phyloP scores from a whole-genome alignment of 2,797 vertebrate species.

The Clarias laeviceps region DNA sequence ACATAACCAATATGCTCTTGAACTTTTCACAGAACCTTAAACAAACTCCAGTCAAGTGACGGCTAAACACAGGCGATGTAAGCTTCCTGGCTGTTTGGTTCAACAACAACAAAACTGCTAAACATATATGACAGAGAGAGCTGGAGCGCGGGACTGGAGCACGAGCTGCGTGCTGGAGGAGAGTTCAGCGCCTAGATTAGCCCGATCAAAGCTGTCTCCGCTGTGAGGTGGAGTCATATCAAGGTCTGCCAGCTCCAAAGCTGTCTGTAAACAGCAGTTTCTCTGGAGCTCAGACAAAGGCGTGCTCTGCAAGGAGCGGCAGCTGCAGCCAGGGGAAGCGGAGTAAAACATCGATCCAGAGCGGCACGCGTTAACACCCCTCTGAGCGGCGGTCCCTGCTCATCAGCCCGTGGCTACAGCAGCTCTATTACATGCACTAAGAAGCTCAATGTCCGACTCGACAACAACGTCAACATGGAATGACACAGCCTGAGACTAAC shows the following conservation, averaged over 20 bases:
- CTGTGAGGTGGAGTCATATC: conserved; percentile 65
- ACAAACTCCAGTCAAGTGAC: background rate
- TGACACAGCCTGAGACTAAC: background rate
- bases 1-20: background rate
- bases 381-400: conserved; percentile 62
- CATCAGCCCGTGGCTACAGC: conserved; percentile 59
- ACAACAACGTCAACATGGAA: conserved; percentile 14
- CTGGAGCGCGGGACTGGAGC: background rate
- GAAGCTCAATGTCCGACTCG: conserved; percentile 16
- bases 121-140: conserved; percentile 14
- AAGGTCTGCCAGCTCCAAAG: conserved; percentile 65
- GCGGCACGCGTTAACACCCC: conserved; percentile 63
- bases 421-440: conserved; percentile 38
- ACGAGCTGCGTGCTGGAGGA: background rate
- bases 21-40: background rate
- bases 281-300: conserved; percentile 65
- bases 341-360: conserved; percentile 69
- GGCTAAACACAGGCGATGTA: conserved; percentile 1
- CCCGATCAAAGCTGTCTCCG: conserved; percentile 61
- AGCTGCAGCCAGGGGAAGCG: conserved; percentile 65
- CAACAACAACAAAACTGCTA: conserved; percentile 16
- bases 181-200: conserved; percentile 61
- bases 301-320: conserved; percentile 67
- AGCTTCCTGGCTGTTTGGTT: background rate
- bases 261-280: conserved; percentile 72